Base-by-base conservation (phyloP, 2,113 vertebrate species). In the Pomatorhinus ruficollis region DNA sequence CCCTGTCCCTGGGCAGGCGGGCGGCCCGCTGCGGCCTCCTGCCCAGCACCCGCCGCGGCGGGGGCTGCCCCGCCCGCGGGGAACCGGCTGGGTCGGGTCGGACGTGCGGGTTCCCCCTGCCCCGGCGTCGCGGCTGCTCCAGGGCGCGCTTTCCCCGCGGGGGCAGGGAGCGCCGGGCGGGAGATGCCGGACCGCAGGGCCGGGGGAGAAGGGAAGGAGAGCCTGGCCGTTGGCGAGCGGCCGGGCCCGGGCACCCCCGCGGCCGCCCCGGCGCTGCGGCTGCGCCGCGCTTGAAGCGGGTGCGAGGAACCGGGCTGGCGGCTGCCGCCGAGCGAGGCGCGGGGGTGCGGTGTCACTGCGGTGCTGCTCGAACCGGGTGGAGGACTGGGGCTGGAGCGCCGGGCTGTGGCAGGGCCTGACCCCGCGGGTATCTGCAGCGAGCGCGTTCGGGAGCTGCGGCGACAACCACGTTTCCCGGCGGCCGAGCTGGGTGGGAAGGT, bases 261-360 rank as follows among this genome's bases (percentile, higher is more conserved):
- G 54, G 47, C 60, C 25, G 23, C 13, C 13, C 44, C 11, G 40
- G 70, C 13, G 8, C 19, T 31, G 28, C 9, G 25, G 6, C 31
- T 12, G 33, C 30, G 2, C 15, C 5, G 82, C 20, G 18, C 27
- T 23, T 4, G 37, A 8, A 57, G 52, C 15, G 22, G 15, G 24
- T 5, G 16, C 9, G 22, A 0, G 1, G 53, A 5, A 35, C 3
- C 6, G 49, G 53, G 44, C 35, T 2, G 6, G 35, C 16, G 15
- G 10, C 5, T 8, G 9, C 35, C 19, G 33, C 27, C 1, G n/a
- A 7, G 63, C 13, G 0, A 1, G 45, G 59, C 4, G 68, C 28
- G 3, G 57, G 39, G 12, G 27, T 0, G 52, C 8, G 71, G 13
- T 15, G 53, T 35, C 45, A 0, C 54, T 15, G 6, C 18, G 25